phyloP scores from a whole-genome alignment of 1,140 invertebrate genomes.

The Heliconius hewitsoni region DNA sequence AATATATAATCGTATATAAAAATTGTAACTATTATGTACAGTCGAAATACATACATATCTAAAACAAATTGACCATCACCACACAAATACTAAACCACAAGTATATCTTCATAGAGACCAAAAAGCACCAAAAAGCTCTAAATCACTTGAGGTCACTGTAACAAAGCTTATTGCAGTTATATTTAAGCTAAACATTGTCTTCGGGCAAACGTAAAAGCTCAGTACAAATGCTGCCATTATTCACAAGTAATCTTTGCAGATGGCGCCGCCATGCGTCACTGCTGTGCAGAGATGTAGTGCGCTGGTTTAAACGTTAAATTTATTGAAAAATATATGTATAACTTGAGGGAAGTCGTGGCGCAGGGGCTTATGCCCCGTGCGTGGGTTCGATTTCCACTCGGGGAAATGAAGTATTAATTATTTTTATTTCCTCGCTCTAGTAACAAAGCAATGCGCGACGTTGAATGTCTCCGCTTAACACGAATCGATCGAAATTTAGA shows the following conservation, averaged over 20 bases:
- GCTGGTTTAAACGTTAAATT: constrained; percentile 4
- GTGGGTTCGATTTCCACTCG: too few relatives aligned
- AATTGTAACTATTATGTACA: not conserved
- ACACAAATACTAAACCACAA: not conserved
- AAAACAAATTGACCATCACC: not conserved
- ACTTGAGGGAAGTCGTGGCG: too few relatives aligned
- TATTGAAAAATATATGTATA: not conserved
- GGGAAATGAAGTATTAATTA: too few relatives aligned
- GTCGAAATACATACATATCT: not conserved
- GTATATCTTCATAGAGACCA: not conserved
- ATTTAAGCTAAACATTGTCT: constrained; percentile 17
- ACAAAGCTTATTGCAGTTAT: constrained; percentile 8
- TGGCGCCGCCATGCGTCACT: constrained; percentile 17
- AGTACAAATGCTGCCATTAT: constrained; percentile 24
- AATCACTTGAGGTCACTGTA: not conserved
- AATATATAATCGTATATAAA: too few relatives aligned
- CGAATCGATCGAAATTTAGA: too few relatives aligned
- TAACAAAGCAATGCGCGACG: too few relatives aligned
- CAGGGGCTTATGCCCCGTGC: too few relatives aligned
- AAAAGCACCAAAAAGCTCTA: constrained; percentile 10
- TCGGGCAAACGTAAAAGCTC: constrained; percentile 15
- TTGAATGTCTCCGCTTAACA: too few relatives aligned
- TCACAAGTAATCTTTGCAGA: constrained; percentile 27
- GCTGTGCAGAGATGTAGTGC: not conserved
- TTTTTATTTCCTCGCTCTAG: too few relatives aligned